Conservation (phyloP, 2,113 vertebrate genomes). For the Rhabdornis inornatus region DNA sequence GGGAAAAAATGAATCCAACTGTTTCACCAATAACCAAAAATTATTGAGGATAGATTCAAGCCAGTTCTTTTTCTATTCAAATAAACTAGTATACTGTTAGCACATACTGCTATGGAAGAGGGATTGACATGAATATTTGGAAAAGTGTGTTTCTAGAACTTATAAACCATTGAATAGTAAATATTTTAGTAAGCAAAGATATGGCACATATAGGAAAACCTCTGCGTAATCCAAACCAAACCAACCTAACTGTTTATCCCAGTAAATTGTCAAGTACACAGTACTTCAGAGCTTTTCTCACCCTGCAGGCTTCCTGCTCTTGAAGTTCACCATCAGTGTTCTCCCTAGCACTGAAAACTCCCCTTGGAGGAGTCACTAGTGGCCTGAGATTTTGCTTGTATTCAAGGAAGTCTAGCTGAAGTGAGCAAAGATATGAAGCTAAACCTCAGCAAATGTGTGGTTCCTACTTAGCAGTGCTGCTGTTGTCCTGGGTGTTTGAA, state of each 20-base stretch:
- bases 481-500: neutral
- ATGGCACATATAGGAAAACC: neutral
- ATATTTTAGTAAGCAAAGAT: neutral
- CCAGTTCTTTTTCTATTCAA: neutral
- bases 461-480: neutral
- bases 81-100: neutral
- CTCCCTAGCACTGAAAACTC: neutral
- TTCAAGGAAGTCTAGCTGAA: neutral
- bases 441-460: neutral
- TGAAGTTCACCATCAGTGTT: neutral
- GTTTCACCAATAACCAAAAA: neutral
- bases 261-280: neutral
- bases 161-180: neutral
- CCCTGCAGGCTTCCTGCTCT: neutral
- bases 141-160: neutral
- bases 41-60: neutral
- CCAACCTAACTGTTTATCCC: neutral
- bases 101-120: neutral
- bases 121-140: neutral
- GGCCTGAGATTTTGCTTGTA: neutral
- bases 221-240: neutral
- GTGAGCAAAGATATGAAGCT: neutral
- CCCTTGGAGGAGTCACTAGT: neutral
- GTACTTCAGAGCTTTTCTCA: neutral
- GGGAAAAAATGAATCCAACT: neutral